Conservation (phyloP, 2,113 vertebrate genomes). For the Psittacara wagleri region DNA sequence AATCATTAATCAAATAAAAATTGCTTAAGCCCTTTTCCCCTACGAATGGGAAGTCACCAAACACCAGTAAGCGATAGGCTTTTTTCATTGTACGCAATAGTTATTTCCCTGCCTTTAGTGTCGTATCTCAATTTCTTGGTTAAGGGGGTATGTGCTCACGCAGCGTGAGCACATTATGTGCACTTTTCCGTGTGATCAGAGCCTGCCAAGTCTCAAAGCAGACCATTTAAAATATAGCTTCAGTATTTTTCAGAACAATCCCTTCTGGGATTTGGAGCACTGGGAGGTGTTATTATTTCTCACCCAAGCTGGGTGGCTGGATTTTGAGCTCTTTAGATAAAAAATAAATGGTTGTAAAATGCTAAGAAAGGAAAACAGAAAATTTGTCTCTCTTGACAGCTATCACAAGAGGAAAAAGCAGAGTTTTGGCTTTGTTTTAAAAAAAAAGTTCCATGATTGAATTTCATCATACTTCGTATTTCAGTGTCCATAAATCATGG, state of each 20-base stretch:
- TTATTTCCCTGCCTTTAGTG: background rate
- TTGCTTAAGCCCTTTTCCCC: background rate
- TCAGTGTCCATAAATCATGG: background rate
- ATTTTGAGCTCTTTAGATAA: background rate
- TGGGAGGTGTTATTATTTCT: background rate
- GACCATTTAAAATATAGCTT: background rate
- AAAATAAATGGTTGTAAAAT: background rate
- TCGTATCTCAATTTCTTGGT: background rate
- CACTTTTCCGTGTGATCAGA: background rate
- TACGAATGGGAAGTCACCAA: background rate
- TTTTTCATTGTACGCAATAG: background rate
- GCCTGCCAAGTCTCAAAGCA: conserved; percentile 16
- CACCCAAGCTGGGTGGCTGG: background rate
- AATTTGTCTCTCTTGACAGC: background rate
- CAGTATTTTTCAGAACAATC: conserved; percentile 12
- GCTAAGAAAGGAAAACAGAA: background rate
- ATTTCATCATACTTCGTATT: background rate
- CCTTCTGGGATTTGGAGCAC: background rate
- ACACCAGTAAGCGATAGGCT: background rate
- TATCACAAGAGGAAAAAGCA: background rate
- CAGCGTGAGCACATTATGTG: background rate
- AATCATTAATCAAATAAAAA: conserved; percentile 16
- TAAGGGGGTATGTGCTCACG: background rate
- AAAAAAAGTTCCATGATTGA: background rate
- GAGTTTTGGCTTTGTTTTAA: background rate